A percentile compares a stretch with the other conserved stretches of the same genome.
These are phyloP conservation scores for Rhegmatorhina hoffmannsi DNA, from an alignment of 2,113 vertebrate species.

Conservation along the genomic window DNA sequence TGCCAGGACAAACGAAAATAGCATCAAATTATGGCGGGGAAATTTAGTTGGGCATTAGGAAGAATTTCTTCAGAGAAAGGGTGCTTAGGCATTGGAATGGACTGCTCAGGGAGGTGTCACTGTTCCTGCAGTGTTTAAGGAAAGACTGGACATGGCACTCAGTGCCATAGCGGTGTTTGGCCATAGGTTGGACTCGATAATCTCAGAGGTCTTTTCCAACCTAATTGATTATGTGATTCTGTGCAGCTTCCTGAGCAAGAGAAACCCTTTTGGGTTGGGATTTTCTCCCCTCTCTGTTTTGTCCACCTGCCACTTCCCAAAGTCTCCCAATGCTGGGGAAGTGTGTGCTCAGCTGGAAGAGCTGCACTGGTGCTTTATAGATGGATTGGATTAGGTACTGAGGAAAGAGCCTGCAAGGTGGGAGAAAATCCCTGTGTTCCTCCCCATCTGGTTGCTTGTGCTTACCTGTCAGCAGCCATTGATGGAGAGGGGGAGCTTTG, in stretches of 20 bases:
- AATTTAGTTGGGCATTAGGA: not conserved
- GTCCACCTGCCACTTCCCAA: not conserved
- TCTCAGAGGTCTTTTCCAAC: not conserved
- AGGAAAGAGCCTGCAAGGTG: not conserved
- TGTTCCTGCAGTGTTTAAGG: not conserved
- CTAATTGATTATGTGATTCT: not conserved
- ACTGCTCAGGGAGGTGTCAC: too few species aligned
- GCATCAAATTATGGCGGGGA: rapidly evolving
- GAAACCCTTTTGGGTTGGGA: not conserved
- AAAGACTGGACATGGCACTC: not conserved
- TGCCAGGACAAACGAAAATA: rapidly evolving
- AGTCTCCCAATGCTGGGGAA: not conserved
- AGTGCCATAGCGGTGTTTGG: not conserved
- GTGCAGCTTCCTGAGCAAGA: too few species aligned
- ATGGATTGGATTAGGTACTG: too few species aligned
- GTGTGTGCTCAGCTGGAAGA: not conserved
- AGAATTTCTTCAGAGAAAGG: not conserved
- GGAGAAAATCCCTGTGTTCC: too few species aligned
- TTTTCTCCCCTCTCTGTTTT: too few species aligned
- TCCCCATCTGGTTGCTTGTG: not conserved
- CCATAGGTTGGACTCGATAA: not conserved
- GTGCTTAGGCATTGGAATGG: not conserved
- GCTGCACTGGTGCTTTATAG: not conserved
- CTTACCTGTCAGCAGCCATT: too few species aligned
- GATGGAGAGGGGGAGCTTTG: not conserved